Conservation (phyloP, 37 sponge, comb jelly and placozoan species). For the Bolinopsis microptera region DNA sequence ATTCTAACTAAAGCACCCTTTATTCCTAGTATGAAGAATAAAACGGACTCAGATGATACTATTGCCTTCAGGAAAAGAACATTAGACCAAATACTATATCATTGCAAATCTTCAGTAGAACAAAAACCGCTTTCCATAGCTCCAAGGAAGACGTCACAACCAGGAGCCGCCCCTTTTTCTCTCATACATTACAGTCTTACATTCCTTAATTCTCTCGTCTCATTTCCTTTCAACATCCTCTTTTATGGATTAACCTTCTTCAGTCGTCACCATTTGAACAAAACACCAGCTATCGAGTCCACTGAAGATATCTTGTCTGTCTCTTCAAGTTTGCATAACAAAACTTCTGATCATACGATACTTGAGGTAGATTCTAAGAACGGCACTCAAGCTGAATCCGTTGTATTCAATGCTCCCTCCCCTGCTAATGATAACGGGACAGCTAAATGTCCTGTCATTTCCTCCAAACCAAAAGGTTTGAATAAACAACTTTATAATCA, state of each 20-base stretch:
- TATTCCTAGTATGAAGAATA: slow-evolving; percentile 36
- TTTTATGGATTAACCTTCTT: background rate
- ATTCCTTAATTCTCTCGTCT: background rate
- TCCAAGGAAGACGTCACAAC: background rate
- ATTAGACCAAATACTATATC: background rate
- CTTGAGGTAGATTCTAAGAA: background rate
- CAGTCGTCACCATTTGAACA: background rate
- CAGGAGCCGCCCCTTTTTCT: no score
- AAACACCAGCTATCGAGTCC: background rate
- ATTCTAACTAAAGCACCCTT: slow-evolving; percentile 70
- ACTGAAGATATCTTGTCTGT: background rate
- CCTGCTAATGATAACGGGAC: background rate
- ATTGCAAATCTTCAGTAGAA: background rate
- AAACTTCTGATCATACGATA: background rate
- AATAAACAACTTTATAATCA: no score
- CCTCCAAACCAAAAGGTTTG: background rate
- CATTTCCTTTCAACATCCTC: background rate
- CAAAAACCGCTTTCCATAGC: no score
- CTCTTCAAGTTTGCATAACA: background rate
- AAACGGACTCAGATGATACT: background rate
- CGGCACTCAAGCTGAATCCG: background rate
- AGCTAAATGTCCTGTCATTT: background rate
- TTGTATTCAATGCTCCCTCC: background rate
- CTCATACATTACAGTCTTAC: background rate
- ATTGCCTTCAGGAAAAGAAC: background rate